Evolutionary conservation across 92 coral and sea anemone species (phyloP).

Genomic region (Epizoanthus scotinus): DNA sequence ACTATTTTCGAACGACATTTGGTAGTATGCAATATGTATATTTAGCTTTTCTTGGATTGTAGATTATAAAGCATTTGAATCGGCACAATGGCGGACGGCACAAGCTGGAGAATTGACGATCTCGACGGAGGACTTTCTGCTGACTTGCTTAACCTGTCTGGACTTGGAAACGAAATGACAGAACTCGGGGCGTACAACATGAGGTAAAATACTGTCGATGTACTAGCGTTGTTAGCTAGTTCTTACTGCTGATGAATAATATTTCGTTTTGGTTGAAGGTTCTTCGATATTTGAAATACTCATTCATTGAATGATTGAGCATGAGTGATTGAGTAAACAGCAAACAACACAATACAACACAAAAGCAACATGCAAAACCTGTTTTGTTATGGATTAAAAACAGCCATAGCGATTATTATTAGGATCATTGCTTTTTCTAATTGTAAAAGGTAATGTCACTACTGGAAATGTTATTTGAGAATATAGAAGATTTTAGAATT

Average conservation of each 20-base stretch:
- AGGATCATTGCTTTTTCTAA: no score
- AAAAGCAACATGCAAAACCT: no score
- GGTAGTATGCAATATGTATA: not conserved
- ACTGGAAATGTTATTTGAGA: no score
- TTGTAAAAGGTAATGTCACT: no score
- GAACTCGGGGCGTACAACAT: conserved; percentile 88
- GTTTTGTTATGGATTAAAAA: no score
- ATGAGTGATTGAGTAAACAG: no score
- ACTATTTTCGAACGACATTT: not conserved
- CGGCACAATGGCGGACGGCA: conserved; percentile 54
- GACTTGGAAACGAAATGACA: conserved; percentile 88
- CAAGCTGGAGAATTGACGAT: conserved; percentile 92
- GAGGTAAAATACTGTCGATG: conserved; percentile 60
- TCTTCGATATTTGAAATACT: not conserved
- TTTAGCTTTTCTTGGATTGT: not conserved
- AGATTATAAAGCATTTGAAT: not conserved
- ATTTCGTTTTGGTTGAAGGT: no score
- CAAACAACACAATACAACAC: no score
- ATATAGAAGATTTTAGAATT: no score
- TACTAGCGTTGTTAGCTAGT: not conserved
- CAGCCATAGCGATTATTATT: no score
- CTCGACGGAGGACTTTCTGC: conserved; percentile 78
- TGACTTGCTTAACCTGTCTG: conserved; percentile 88
- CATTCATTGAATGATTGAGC: no score
- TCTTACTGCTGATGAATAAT: not conserved